Evolutionary conservation across 2,888 invertebrate genomes (phyloP), one percentile per base, ranked within the genome.

Genomic region (Stenchaetothrips biformis): DNA sequence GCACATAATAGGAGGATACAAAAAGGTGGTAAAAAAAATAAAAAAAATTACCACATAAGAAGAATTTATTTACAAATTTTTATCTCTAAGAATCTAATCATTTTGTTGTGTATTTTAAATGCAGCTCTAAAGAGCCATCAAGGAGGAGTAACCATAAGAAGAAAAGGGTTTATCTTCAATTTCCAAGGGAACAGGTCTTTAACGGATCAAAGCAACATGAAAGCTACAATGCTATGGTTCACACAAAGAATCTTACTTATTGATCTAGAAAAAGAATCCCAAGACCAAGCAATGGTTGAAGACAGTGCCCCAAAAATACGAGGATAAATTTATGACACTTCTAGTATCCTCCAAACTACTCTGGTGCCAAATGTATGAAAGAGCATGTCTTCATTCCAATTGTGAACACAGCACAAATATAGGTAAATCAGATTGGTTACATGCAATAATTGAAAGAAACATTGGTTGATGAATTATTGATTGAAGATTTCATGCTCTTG

Each of bases 1-100:
- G 82, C 83, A 83, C 81, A 79, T 79, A 27, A 81, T 79, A 80
- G 78, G 80, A 79, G 49, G 79, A 81, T 79, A 80, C 78, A 81
- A 81, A 78, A 80, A 81, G 86, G 37, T 37, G 37, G 37, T 37
- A 37, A 86, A 85, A 83, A 84, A 85, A 86, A 85, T 37, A 37
- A 86, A 85, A 83, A 84, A 85, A 86, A 85, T 84, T 85, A 85
- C 86, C 86, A 85, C 84, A 83, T 84, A 82, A 83, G 85, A 86
- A 53, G 16, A 78, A 79, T 37, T 8, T 77, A 81, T 49, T 21
- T 77, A 80, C 59, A 48, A 48, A 9, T 37, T 13, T 6, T 47
- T 47, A 7, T 8, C 21, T 1, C 25, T 25, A 25, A 21, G 21
- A 74, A 21, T 77, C 13, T 27, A 77, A 49, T 49, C 25, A 18